Base-by-base conservation (phyloP, 1,140 invertebrate genomes). In the Drosophila lini region DNA sequence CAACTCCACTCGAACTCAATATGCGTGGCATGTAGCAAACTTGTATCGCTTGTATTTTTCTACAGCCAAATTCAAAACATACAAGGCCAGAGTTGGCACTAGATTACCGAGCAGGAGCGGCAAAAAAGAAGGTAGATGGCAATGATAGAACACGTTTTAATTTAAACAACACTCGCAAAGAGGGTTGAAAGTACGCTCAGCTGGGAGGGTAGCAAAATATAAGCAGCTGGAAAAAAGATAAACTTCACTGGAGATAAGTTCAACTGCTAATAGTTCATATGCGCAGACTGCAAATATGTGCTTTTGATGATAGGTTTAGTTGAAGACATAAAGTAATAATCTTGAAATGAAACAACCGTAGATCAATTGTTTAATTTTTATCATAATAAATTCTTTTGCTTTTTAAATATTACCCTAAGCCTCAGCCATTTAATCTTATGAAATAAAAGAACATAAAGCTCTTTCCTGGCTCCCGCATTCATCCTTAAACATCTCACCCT, bases 111-210 rank as follows among this genome's bases (percentile, higher is more conserved):
- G 32, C 19, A 58, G 42, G 10, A 19, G 7, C n/a, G 13, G 22
- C 19, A 71, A 71, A 70, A 71, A 70, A 59, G 42, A 65, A 76
- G 73, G 47, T 68, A 83, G 90, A 89, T 91, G 88, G 76, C 42
- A 70, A 60, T 82, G 90, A 91, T 91, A 91, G 80, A 89, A 85
- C 90, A 91, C 90, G 90, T 90, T 91, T 80, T 84, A 91, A 91
- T 90, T 91, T 91, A 63, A 57, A 41, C 48, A 56, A 58, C 38
- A 65, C 64, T 62, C 40, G 55, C 50, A 44, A 45, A 48, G 28
- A 48, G 16, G 56, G 9, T n/a, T 25, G 11, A 28, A 42, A 34
- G 32, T 22, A 6, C 50, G 7, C 45, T 36, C 32, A 32, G 9
- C 25, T 55, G 34, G 9, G 9, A 11, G 32, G 63, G 25, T 44